These are phyloP conservation scores for Enteromius afrohamiltoni DNA, from an alignment of 2,797 vertebrate genomes.

Conservation along the genomic window DNA sequence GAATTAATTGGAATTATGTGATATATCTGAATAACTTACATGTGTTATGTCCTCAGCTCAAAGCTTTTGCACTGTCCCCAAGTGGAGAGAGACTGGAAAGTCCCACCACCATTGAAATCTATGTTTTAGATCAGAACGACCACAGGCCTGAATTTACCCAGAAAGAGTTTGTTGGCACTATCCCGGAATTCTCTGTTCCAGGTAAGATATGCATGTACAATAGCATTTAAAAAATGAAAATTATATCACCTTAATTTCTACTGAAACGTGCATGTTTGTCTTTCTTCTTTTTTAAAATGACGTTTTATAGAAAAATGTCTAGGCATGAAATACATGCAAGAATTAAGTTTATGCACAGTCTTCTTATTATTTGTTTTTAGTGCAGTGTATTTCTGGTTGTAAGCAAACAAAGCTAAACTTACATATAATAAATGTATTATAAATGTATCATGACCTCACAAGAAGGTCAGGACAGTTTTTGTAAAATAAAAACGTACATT, in stretches of 20 bases:
- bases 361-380: background rate
- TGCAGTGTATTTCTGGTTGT: background rate
- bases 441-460: background rate
- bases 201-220: conserved; percentile 74
- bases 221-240: too few relatives aligned
- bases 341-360: background rate
- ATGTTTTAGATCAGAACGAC: conserved; percentile 97
- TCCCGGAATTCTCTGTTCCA: conserved; percentile 89
- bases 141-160: conserved; percentile 88
- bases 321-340: background rate
- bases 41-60: conserved; percentile 77
- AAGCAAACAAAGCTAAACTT: background rate
- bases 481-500: background rate
- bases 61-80: conserved; percentile 91
- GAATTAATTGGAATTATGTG: background rate
- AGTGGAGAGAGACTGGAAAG: conserved; percentile 90
- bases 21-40: background rate
- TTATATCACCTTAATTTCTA: background rate
- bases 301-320: background rate
- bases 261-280: background rate
- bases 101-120: conserved; percentile 93
- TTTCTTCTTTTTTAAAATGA: background rate
- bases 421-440: background rate
- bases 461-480: background rate
- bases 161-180: conserved; percentile 77